Percentiles rank a stretch among this genome's conserved stretches.
These are phyloP conservation scores for Syngnathoides biaculeatus DNA, from an alignment of 2,113 vertebrate species.

Conservation along the genomic window DNA sequence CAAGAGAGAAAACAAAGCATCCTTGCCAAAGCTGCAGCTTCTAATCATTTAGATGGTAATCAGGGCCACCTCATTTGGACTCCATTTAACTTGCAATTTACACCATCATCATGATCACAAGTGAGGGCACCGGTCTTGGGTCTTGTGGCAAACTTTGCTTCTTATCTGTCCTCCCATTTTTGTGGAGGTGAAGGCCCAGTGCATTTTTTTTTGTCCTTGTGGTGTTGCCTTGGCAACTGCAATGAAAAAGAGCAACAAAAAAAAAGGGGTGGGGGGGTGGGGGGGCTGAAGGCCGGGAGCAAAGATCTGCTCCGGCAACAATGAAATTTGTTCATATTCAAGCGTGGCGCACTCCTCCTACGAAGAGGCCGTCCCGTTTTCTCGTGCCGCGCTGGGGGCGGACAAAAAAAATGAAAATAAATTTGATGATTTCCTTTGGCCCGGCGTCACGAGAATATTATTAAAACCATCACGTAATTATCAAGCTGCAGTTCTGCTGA, in stretches of 20 bases:
- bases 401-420: constrained; percentile 15
- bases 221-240: constrained; percentile 71
- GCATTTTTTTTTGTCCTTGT: constrained; percentile 65
- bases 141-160: constrained; percentile 37
- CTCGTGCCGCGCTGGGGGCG: neutral
- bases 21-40: constrained; percentile 47
- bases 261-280: no score
- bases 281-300: constrained; percentile 61
- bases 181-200: constrained; percentile 8
- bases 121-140: neutral
- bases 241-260: constrained; percentile 70
- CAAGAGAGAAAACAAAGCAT: constrained; percentile 73
- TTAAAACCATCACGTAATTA: no score
- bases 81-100: constrained; percentile 55
- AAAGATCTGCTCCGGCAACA: constrained; percentile 65
- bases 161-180: constrained; percentile 26
- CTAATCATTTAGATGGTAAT: constrained; percentile 76
- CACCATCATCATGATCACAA: constrained; percentile 19
- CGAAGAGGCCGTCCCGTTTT: neutral
- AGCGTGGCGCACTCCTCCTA: constrained; percentile 27
- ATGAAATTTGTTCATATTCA: constrained; percentile 73
- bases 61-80: constrained; percentile 61
- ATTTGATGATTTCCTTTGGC: constrained; percentile 29
- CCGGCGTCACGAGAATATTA: constrained; percentile 11
- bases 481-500: no score